These are phyloP conservation scores for Wiebesia pumilae DNA, from an alignment of 1,140 invertebrate genomes.

Conservation along the genomic window DNA sequence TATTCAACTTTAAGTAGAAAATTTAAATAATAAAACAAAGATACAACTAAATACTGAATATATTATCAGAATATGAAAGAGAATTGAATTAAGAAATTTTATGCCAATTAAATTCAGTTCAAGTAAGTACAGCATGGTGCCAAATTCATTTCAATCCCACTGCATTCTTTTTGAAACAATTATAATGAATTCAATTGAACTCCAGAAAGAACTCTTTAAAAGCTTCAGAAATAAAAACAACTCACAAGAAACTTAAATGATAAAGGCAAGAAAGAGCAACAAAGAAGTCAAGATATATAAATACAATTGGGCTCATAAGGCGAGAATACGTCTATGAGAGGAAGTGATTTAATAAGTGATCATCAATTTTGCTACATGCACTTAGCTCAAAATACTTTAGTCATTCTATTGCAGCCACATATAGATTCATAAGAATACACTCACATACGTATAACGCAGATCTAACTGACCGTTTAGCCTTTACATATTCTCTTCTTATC, in stretches of 20 bases:
- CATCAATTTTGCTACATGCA: conserved; percentile 1
- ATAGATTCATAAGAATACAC: not conserved
- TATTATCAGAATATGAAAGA: not conserved
- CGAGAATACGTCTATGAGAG: not conserved
- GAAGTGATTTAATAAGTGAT: conserved; percentile 43
- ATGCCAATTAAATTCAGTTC: not conserved
- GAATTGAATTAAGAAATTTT: not conserved
- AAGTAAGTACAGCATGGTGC: not conserved
- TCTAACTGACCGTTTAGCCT: not conserved
- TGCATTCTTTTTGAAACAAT: not conserved
- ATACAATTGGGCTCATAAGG: not conserved
- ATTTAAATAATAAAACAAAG: not conserved
- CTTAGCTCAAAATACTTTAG: conserved; percentile 35
- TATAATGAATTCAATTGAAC: not conserved
- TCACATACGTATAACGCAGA: not conserved
- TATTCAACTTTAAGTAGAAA: not conserved
- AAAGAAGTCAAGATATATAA: not conserved
- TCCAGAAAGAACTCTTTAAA: not conserved
- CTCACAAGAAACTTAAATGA: not conserved
- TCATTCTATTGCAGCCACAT: not conserved
- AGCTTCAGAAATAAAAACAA: not conserved
- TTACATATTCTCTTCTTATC: not conserved
- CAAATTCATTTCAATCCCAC: not conserved
- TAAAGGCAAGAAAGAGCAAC: not conserved
- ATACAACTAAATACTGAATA: not conserved